These are phyloP conservation scores for Diaperis boleti DNA, from an alignment of 2,888 invertebrate genomes.

Conservation along the genomic window DNA sequence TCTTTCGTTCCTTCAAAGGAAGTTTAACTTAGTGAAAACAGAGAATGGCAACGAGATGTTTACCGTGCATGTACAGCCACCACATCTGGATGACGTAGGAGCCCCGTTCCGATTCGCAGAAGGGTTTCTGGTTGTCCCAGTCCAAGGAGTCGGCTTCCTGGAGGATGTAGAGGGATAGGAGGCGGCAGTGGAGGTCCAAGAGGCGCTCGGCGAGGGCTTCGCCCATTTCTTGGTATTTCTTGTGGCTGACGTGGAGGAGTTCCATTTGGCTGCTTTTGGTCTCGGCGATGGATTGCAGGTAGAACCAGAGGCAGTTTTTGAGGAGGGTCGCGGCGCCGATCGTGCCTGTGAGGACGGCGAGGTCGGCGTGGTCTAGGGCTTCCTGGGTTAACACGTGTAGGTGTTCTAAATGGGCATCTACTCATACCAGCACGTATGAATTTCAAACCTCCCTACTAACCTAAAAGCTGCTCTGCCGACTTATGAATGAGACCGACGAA, in stretches of 20 bases:
- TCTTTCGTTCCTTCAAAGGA: conserved; percentile 75
- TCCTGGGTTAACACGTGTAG: conserved; percentile 85
- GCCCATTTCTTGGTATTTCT: conserved; percentile 84
- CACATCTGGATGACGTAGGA: conserved; percentile 89
- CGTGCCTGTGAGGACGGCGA: conserved; percentile 84
- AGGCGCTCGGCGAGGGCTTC: conserved; percentile 87
- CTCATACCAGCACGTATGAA: too few relatives aligned
- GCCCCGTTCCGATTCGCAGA: conserved; percentile 80
- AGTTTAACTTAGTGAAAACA: neutral
- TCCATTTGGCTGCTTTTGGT: conserved; percentile 50
- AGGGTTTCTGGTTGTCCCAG: conserved; percentile 76
- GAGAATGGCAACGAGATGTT: neutral
- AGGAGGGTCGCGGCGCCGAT: conserved; percentile 84
- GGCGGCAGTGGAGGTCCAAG: conserved; percentile 82
- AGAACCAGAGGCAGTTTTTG: conserved; percentile 84
- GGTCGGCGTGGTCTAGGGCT: conserved; percentile 86
- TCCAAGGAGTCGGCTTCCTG: conserved; percentile 85
- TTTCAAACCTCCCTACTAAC: too few relatives aligned
- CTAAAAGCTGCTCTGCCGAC: conserved; percentile 78
- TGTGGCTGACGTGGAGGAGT: conserved; percentile 71
- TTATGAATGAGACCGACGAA: conserved; percentile 79
- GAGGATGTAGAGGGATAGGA: conserved; percentile 82
- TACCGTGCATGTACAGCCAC: conserved; percentile 89
- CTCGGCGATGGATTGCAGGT: conserved; percentile 71
- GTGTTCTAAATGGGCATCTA: conserved; percentile 79